A percentile compares a stretch with the other conserved stretches of the same genome.
phyloP scores from a whole-genome alignment of 2,797 vertebrate genomes.

The Phyllotis vaccarum region DNA sequence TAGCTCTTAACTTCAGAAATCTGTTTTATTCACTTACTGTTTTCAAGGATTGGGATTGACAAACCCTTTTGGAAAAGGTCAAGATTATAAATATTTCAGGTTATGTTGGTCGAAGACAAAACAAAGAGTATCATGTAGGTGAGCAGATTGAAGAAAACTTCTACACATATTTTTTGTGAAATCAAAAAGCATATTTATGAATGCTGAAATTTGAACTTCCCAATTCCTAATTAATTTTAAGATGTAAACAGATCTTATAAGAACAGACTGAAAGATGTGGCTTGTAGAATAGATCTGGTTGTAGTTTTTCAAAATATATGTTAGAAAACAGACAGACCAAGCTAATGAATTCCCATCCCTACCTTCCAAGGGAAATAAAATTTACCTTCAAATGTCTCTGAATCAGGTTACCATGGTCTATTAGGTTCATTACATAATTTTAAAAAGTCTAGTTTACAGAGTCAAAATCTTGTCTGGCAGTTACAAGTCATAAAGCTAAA shows the following conservation, averaged over 20 bases:
- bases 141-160: slow-evolving; percentile 44
- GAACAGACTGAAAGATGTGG: background rate
- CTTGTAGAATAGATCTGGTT: background rate
- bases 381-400: background rate
- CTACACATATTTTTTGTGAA: slow-evolving; percentile 71
- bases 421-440: background rate
- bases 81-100: slow-evolving; percentile 61
- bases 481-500: background rate
- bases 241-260: slow-evolving; percentile 28
- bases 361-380: slow-evolving; percentile 28
- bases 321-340: background rate
- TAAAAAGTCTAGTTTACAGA: background rate
- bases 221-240: slow-evolving; percentile 18
- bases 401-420: background rate
- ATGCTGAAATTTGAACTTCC: slow-evolving; percentile 57
- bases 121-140: slow-evolving; percentile 43
- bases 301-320: background rate
- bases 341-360: background rate
- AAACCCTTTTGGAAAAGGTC: slow-evolving; percentile 43
- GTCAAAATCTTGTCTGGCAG: background rate
- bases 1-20: background rate
- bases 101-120: slow-evolving; percentile 61
- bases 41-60: background rate
- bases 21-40: slow-evolving; percentile 32
- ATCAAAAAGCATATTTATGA: slow-evolving; percentile 60